Percentiles rank a stretch among this genome's conserved stretches.
Conservation (phyloP, 2,888 invertebrate species). For the Acleris cristana region DNA sequence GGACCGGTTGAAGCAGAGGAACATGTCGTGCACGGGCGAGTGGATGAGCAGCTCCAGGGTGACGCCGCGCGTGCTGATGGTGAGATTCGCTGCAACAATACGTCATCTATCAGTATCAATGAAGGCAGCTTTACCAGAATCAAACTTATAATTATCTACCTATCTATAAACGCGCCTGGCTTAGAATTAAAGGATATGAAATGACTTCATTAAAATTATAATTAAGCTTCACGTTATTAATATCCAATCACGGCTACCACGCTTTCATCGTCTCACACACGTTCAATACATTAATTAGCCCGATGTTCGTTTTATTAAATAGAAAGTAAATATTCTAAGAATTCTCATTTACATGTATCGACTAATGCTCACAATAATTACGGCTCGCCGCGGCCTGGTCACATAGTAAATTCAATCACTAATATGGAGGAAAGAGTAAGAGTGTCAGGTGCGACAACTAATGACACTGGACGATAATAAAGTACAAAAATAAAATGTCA, state of each 20-base stretch:
- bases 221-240: constrained; percentile 30
- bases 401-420: constrained; percentile 67
- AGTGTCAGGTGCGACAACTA: constrained; percentile 69
- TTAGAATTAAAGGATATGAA: constrained; percentile 26
- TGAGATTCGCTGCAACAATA: constrained; percentile 86
- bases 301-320: constrained; percentile 55
- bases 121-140: constrained; percentile 6
- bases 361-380: constrained; percentile 40
- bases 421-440: constrained; percentile 53
- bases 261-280: constrained; percentile 43
- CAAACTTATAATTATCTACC: background rate
- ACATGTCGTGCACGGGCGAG: constrained; percentile 89
- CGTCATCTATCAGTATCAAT: constrained; percentile 3
- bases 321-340: constrained; percentile 65
- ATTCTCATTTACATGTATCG: constrained; percentile 55
- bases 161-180: background rate
- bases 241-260: constrained; percentile 32
- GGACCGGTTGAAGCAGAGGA: constrained; percentile 90
- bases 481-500: constrained; percentile 73
- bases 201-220: constrained; percentile 33
- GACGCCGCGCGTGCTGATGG: constrained; percentile 85
- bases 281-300: constrained; percentile 67
- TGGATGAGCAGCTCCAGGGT: constrained; percentile 85
- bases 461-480: constrained; percentile 79
- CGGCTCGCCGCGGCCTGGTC: constrained; percentile 55